phyloP scores from a whole-genome alignment of 2,797 vertebrate genomes.

The Chrosomus eos region DNA sequence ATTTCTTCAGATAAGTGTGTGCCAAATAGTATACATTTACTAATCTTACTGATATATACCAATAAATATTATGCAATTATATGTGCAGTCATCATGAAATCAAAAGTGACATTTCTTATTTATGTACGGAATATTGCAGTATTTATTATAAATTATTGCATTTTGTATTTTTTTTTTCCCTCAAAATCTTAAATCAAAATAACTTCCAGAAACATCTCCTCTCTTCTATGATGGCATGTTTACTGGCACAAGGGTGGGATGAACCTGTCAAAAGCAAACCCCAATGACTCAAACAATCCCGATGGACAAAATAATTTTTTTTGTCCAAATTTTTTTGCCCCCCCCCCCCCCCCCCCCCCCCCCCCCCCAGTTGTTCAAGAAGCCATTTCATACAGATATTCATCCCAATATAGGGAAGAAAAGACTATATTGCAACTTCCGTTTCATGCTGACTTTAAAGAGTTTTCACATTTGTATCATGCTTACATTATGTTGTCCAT shows the following conservation, averaged over 20 bases:
- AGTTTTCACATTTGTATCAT: background rate
- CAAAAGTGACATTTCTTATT: background rate
- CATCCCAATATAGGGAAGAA: background rate
- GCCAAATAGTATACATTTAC: background rate
- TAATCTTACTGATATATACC: background rate
- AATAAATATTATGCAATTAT: background rate
- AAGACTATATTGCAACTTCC: background rate
- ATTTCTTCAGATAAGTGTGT: background rate
- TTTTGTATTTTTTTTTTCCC: background rate
- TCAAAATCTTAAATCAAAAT: too few species aligned
- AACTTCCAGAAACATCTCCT: too few species aligned
- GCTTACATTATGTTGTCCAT: conserved; percentile 4
- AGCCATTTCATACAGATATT: background rate
- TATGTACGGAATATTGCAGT: background rate
- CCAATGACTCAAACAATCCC: too few species aligned
- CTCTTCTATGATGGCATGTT: too few species aligned
- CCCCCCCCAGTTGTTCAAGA: background rate
- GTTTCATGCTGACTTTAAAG: background rate
- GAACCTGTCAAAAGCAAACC: too few species aligned
- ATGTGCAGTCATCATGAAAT: background rate
- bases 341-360: too few species aligned
- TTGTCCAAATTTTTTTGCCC: too few species aligned
- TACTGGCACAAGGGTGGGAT: too few species aligned
- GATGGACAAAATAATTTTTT: too few species aligned
- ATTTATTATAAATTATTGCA: background rate